These are phyloP conservation scores for Turritopsis rubra DNA, from an alignment of 30 jellyfish, hydroid and myxozoan genomes.

Conservation along the genomic window DNA sequence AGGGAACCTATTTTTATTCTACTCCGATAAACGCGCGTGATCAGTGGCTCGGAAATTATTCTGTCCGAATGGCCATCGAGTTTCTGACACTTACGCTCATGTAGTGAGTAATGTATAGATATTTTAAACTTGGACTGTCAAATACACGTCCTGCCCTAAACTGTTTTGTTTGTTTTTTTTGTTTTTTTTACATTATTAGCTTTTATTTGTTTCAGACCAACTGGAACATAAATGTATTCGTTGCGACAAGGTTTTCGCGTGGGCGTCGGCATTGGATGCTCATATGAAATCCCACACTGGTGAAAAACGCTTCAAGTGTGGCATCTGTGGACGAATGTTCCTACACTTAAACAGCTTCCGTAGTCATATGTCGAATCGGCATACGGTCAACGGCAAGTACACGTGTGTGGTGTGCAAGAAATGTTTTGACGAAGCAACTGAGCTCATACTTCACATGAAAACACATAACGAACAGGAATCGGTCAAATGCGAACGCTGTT, in stretches of 20 bases:
- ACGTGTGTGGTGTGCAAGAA: constrained; percentile 20
- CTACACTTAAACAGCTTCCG: constrained; percentile 17
- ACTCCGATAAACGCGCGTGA: too few species aligned
- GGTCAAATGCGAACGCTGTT: constrained; percentile 12
- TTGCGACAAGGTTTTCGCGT: constrained; percentile 23
- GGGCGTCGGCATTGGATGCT: constrained; percentile 13
- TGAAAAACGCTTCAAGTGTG: constrained; percentile 29
- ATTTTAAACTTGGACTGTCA: background rate
- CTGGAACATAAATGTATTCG: constrained; percentile 10
- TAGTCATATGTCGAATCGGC: constrained; percentile 10
- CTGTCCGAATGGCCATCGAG: too few species aligned
- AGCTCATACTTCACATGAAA: constrained; percentile 24
- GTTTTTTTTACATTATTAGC: too few species aligned
- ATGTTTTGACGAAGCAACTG: background rate
- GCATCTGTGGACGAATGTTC: constrained; percentile 21
- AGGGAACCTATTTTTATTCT: too few species aligned
- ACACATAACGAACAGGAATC: constrained; percentile 25
- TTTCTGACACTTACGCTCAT: too few species aligned
- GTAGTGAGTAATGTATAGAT: background rate
- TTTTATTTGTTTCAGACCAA: constrained; percentile 6
- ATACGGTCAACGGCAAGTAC: constrained; percentile 19
- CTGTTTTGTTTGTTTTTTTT: background rate
- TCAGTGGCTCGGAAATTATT: too few species aligned
- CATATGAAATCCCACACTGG: constrained; percentile 23
- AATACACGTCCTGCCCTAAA: background rate